A percentile compares a stretch with the other conserved stretches of the same genome.
Conservation (phyloP, 2,888 invertebrate genomes). For the Sycophila texana region DNA sequence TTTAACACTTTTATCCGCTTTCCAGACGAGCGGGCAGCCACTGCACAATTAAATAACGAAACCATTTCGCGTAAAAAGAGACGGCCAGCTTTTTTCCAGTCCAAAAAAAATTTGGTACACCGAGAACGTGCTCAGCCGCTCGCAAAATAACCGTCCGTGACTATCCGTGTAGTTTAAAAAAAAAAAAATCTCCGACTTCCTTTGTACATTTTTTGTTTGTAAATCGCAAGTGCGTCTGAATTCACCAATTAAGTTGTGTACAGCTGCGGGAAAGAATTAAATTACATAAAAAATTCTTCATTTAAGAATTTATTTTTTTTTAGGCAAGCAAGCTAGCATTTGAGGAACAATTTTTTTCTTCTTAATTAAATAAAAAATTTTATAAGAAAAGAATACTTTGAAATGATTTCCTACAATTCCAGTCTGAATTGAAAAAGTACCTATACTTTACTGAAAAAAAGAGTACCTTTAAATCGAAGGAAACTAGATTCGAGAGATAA, state of each 20-base stretch:
- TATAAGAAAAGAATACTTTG: no score
- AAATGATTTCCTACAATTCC: no score
- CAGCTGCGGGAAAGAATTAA: no score
- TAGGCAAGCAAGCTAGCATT: no score
- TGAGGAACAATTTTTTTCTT: no score
- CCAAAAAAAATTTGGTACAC: slow-evolving; percentile 3
- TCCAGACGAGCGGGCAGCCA: slow-evolving; percentile 22
- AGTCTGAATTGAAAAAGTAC: no score
- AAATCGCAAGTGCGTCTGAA: slow-evolving; percentile 1
- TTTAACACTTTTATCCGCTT: slow-evolving; percentile 34
- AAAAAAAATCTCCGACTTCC: slow-evolving; percentile 1
- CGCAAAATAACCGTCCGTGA: slow-evolving; percentile 25
- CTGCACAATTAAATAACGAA: slow-evolving; percentile 32
- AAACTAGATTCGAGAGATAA: no score
- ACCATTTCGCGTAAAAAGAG: slow-evolving; percentile 31
- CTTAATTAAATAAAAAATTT: no score
- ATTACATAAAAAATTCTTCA: no score
- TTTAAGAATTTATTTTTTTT: no score
- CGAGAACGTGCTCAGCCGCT: slow-evolving; percentile 22
- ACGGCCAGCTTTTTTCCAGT: not conserved
- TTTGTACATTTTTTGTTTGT: slow-evolving; percentile 31
- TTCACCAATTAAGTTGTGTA: not conserved
- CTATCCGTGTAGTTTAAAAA: slow-evolving; percentile 25
- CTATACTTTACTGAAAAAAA: no score
- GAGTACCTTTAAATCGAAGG: not conserved